Evolutionary conservation across 2,797 vertebrate species (phyloP).

Genomic region (Premnoplex brunnescens): DNA sequence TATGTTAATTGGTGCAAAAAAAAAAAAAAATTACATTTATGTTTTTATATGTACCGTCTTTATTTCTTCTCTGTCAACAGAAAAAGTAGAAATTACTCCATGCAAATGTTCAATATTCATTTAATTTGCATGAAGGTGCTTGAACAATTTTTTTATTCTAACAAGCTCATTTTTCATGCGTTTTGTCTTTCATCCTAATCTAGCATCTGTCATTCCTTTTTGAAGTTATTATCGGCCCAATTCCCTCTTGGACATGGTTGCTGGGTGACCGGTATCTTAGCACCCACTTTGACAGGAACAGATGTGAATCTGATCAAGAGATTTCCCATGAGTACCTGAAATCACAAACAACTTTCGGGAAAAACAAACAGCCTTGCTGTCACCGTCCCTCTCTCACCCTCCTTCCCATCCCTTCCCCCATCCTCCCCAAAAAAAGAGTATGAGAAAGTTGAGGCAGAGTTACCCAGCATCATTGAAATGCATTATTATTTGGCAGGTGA

Average conservation of each 20-base stretch:
- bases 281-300: constrained; percentile 99
- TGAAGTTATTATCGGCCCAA: constrained; percentile 99
- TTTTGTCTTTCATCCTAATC: constrained; percentile 96
- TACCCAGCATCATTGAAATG: not conserved
- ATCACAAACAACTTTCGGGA: constrained; percentile 99
- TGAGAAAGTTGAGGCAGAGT: constrained; percentile 57
- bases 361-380: constrained; percentile 98
- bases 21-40: constrained; percentile 77
- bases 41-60: constrained; percentile 77
- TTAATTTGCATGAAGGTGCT: constrained; percentile 98
- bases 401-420: constrained; percentile 34
- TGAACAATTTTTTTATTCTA: constrained; percentile 98
- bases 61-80: constrained; percentile 79
- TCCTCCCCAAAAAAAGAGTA: constrained; percentile 34
- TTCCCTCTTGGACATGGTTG: constrained; percentile 99
- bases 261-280: constrained; percentile 99
- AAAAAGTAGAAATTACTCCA: constrained; percentile 83
- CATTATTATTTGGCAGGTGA: constrained; percentile 34
- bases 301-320: constrained; percentile 99
- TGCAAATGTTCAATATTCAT: constrained; percentile 85
- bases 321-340: constrained; percentile 99
- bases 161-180: constrained; percentile 93
- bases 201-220: constrained; percentile 99
- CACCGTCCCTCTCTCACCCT: constrained; percentile 69
- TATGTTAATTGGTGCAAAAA: constrained; percentile 84